Evolutionary conservation across 1,140 invertebrate genomes (phyloP), one percentile per base, ranked within the genome.

Genomic region (Cyrtorhinus lividipennis): DNA sequence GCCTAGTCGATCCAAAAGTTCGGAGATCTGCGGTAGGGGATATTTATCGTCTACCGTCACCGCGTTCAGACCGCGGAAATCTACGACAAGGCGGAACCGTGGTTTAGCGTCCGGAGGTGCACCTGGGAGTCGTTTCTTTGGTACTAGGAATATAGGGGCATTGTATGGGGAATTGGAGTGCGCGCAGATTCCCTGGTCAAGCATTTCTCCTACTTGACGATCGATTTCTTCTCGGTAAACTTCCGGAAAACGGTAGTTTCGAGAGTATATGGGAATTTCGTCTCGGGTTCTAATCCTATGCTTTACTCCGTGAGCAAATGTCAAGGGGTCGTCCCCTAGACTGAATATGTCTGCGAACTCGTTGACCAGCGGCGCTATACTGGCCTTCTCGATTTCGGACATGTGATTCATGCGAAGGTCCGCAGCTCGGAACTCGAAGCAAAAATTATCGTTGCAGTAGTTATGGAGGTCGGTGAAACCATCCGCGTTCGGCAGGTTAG

Each of bases 161-260:
- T 62, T 63, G 57, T 61, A 70, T 22, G 64, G 64, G 8, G 56
- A 64, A 45, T 58, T 48, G 18, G 56, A 63, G 2, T 30, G 56
- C 22, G 2, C 2, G 24, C 68, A 66, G 5, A 69, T 65, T 18
- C 57, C 59, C 0, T 65, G 10, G 56, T 67, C n/a, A 56, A 68
- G 25, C 61, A 68, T 56, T 45, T 66, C 48, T 13, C 65, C 64
- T 68, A 66, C 68, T 70, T 74, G 71, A 23, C 61, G 66, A 12
- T 72, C 61, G n/a, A 73, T 65, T 67, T 75, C 71, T 45, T 68
- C 62, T 63, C 70, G 70, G 24, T 72, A 69, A 13, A 65, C 24
- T 56, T 70, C 64, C 15, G 73, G 73, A 44, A 70, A 73, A 59
- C 71, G 62, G 65, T 74, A 75, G 2, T 65, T 66, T 66, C 69